phyloP scores from a whole-genome alignment of 2,888 invertebrate species.

The Ypsolopha sequella region DNA sequence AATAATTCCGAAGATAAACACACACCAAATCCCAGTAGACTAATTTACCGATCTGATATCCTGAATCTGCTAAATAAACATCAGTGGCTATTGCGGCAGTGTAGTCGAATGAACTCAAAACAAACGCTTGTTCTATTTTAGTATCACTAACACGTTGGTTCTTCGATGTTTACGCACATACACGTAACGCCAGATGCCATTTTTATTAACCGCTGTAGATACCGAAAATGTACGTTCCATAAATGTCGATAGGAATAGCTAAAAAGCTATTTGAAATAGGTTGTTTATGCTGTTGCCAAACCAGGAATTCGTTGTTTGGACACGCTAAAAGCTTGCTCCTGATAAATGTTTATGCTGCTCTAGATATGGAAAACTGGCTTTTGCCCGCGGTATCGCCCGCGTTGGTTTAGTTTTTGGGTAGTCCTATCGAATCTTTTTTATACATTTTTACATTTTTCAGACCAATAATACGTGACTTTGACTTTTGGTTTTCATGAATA shows the following conservation, averaged over 20 bases:
- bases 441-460: too few relatives aligned
- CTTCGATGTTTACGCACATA: slow-evolving; percentile 15
- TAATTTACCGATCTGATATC: too few relatives aligned
- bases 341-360: too few relatives aligned
- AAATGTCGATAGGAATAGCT: not conserved
- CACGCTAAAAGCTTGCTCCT: slow-evolving; percentile 5
- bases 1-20: too few relatives aligned
- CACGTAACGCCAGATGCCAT: slow-evolving; percentile 21
- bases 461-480: too few relatives aligned
- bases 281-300: not conserved
- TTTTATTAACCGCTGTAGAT: slow-evolving; percentile 17
- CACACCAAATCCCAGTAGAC: not conserved
- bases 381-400: too few relatives aligned
- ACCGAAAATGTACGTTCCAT: not conserved
- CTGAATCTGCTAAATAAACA: not conserved
- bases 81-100: not conserved
- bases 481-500: too few relatives aligned
- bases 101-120: slow-evolving; percentile 19
- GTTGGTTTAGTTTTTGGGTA: too few relatives aligned
- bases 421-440: too few relatives aligned
- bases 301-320: slow-evolving; percentile 9
- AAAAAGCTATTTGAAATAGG: not conserved
- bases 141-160: slow-evolving; percentile 25
- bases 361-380: too few relatives aligned
- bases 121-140: slow-evolving; percentile 32